Base-by-base conservation (phyloP, 2,113 vertebrate genomes). In the Murina feae region DNA sequence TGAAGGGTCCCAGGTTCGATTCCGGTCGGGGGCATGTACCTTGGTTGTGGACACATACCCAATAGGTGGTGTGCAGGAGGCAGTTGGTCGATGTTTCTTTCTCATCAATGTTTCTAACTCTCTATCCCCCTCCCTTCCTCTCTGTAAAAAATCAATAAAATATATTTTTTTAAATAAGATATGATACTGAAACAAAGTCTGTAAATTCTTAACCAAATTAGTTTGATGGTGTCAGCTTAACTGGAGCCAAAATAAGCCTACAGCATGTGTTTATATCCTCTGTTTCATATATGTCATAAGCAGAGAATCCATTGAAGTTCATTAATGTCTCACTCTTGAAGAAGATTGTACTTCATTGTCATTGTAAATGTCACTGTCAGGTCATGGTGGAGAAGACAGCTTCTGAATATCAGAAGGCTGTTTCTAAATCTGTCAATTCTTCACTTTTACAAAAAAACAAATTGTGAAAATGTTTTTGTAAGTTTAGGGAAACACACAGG, bases 311-410 rank as follows among this genome's bases (percentile, higher is more conserved):
- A 94, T 97, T 97, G 97, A 98, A 97, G 92, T 92, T 97, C 76
- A 98, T 97, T 97, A 94, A 95, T 90, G 98, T 98, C 96, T 98
- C 97, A 98, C 97, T 96, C 96, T 92, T 94, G 96, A 32, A 32
- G 95, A 98, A 84, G 63, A 93, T 95, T 97, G 95, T 98, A 95
- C 97, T 98, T 98, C 98, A 98, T 53, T 97, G 98, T 98, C 98
- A 98, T 55, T 92, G 91, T 1, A 8, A 95, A 98, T 98, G 98
- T 98, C 97, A 98, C 44, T 83, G 90, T 96, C 81, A 97, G 98
- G 98, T 97, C 98, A 98, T 55, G 35, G 5, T 1, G 2, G 84
- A 96, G 74, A 97, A 96, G 96, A 95, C 78, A 85, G 92, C 82
- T 96, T 95, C 93, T 0, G 3, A 96, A 92, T 90, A 96, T 21